Base-by-base conservation (phyloP, 2,113 vertebrate genomes). In the Gallinago media region DNA sequence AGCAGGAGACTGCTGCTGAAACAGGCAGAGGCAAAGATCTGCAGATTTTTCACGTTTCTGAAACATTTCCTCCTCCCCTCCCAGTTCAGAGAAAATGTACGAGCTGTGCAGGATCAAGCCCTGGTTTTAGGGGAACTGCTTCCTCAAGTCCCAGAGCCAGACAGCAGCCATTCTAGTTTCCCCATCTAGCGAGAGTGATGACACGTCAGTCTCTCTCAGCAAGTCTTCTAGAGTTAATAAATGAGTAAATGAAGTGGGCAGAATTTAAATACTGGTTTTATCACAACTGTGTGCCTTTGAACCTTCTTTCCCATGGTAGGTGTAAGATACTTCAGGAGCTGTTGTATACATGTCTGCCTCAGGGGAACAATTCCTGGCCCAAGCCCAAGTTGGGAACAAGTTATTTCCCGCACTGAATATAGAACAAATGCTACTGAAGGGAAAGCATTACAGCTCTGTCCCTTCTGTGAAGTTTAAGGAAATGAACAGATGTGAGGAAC, bases 281-380 rank as follows among this genome's bases (percentile, higher is more conserved):
- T 97, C 96, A 92, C 96, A 96, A 94, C 94, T 78, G 80, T 68
- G 49, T 2, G 95, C 95, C 96, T 97, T 97, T 97, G 96, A 97
- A 97, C 94, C 93, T 97, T 59, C 95, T 96, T 97, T 97, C 96
- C 96, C 96, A 97, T 95, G 96, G 96, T 95, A 96, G 95, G 95
- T 96, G 95, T 91, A 97, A 96, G 95, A 96, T 97, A 96, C 95
- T 96, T 71, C 92, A 93, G 93, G 87, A 96, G 94, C 13, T 87
- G 94, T 82, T 97, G 93, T 96, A 93, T 59, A 95, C 89, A 96
- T 97, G 89, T 96, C 88, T 78, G 94, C 94, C 96, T 92, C 91
- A 13, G 73, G 92, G 94, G 92, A 97, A 89, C 83, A 87, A 84
- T 72, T 78, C 91, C 95, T 95, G 92, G 95, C 91, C 47, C 12